Evolutionary conservation across 2,888 invertebrate species (phyloP), one percentile per base, ranked within the genome.

Genomic region (Lithosia quadra): DNA sequence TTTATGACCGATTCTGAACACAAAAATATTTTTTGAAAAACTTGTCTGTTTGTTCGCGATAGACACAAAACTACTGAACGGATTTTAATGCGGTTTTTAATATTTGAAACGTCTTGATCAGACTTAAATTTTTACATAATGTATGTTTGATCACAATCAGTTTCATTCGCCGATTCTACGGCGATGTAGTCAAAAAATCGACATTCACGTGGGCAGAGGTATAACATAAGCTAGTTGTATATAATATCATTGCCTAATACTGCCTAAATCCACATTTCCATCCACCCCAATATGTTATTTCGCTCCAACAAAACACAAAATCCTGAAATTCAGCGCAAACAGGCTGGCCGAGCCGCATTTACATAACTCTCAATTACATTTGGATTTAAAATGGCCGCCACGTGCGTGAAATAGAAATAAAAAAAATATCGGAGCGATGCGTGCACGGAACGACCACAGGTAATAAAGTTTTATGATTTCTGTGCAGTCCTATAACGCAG

Each of bases 341-440:
- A 79, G 81, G 74, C 82, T 78, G 82, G 74, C 82, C 82, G 82
- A 76, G 72, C 78, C 73, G 70, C 79, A 87, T 87, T 87, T 87
- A 86, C 87, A 86, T 87, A 87, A 87, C 87, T 87, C 87, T 85
- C 87, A 87, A 87, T 87, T 87, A 87, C 87, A 87, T 87, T 85
- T 85, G 85, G 86, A 87, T 87, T 87, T 87, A 87, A 87, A 87
- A 87, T 86, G 86, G 86, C 85, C 74, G 81, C 73, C 87, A 83
- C 86, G 86, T 87, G 87, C 81, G 85, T 83, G 82, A 85, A 87
- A 87, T 86, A 86, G 84, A 86, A 85, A 86, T 84, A 84, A 87
- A 87, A 85, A 81, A 80, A 83, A 82, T 78, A 84, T 75, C 68
- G 78, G 76, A 57, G 79, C 76, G 79, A 82, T 81, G 81, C 77